phyloP scores from a whole-genome alignment of 2,113 vertebrate species.

The Pelodiscus sinensis region DNA sequence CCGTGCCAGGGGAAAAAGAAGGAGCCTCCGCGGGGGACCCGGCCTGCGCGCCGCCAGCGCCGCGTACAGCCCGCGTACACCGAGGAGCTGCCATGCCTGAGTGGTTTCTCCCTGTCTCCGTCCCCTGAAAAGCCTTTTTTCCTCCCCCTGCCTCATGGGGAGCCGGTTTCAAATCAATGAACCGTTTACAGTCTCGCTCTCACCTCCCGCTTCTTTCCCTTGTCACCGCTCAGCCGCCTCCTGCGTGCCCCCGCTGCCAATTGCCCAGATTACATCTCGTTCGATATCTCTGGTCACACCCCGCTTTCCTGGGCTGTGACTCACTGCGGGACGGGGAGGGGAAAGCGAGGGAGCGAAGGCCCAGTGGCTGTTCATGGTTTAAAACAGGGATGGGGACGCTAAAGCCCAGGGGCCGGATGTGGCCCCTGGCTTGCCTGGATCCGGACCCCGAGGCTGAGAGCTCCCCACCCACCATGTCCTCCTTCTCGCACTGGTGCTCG shows the following conservation, averaged over 20 bases:
- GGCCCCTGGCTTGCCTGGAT: too few species aligned
- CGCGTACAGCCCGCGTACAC: constrained; percentile 25
- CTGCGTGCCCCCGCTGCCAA: neutral
- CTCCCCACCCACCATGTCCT: too few species aligned
- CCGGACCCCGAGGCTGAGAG: too few species aligned
- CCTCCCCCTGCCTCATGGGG: constrained; percentile 16
- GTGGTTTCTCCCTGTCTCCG: fast-evolving
- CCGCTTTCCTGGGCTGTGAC: neutral
- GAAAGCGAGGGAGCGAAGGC: neutral
- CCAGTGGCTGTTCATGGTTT: neutral
- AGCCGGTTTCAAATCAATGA: constrained; percentile 45
- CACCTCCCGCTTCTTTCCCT: neutral
- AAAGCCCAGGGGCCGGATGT: too few species aligned
- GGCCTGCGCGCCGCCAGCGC: neutral
- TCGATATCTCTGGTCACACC: fast-evolving
- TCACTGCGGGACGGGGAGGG: neutral
- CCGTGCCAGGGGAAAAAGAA: neutral
- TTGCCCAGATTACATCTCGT: neutral
- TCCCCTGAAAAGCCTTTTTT: neutral
- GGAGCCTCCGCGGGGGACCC: constrained; percentile 48
- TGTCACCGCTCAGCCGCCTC: constrained; percentile 15
- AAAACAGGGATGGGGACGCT: too few species aligned
- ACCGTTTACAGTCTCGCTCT: constrained; percentile 46
- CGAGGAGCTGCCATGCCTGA: neutral
- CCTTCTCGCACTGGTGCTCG: too few species aligned